These are phyloP conservation scores for Leptobrachium ailaonicum DNA, from an alignment of 2,113 vertebrate genomes.

Conservation along the genomic window DNA sequence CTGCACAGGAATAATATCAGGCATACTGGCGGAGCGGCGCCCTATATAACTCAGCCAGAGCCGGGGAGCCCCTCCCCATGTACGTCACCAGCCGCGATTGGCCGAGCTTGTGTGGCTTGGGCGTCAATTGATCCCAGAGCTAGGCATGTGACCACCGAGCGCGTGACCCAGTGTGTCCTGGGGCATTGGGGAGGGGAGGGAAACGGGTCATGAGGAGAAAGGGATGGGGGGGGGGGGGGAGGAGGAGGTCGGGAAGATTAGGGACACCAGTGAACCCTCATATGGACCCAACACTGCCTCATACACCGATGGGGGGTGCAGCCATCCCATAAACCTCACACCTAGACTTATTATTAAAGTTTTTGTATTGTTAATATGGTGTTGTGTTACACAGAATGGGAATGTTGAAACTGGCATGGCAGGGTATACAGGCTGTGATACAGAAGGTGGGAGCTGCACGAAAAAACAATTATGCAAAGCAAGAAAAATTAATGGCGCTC, in stretches of 20 bases:
- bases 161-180: conserved; percentile 16
- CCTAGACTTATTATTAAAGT: too few species aligned
- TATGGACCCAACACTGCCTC: too few species aligned
- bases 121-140: neutral
- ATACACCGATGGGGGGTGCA: too few species aligned
- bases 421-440: too few species aligned
- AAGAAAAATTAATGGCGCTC: too few species aligned
- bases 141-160: conserved; percentile 36
- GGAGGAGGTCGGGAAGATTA: neutral
- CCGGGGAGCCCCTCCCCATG: neutral
- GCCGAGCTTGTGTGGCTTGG: neutral
- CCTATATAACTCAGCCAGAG: neutral
- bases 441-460: too few species aligned
- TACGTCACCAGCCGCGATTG: neutral
- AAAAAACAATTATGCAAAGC: too few species aligned
- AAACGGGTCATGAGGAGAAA: neutral
- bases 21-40: neutral
- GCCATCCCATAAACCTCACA: too few species aligned
- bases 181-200: neutral
- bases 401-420: too few species aligned
- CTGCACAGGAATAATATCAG: neutral
- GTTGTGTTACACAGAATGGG: too few species aligned
- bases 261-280: too few species aligned
- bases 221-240: neutral
- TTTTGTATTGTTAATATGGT: too few species aligned